A percentile compares a stretch with the other conserved stretches of the same genome.
Conservation (phyloP, 2,888 invertebrate species). For the Linnaemya vulpina region DNA sequence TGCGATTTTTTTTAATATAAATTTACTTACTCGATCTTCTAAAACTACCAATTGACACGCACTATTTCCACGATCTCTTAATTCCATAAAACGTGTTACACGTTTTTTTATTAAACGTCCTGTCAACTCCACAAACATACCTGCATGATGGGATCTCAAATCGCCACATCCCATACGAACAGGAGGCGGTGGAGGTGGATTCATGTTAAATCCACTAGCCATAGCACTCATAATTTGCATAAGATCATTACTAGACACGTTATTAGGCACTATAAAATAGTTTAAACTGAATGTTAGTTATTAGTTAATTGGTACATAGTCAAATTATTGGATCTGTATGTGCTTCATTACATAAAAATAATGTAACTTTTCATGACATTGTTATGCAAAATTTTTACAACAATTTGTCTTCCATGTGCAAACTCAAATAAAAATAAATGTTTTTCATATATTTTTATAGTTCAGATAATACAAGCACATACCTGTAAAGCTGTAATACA, state of each 20-base stretch:
- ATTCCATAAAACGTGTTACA: conserved; percentile 85
- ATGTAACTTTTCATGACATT: no score
- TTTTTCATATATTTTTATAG: no score
- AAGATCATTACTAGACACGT: conserved; percentile 75
- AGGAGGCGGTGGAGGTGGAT: conserved; percentile 82
- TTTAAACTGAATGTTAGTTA: no score
- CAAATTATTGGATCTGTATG: no score
- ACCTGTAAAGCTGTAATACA: no score
- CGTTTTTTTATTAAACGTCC: conserved; percentile 87
- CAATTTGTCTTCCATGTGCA: no score
- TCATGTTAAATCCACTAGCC: conserved; percentile 81
- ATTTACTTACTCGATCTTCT: conserved; percentile 78
- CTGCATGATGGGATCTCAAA: conserved; percentile 84
- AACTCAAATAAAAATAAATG: no score
- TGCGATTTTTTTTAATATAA: conserved; percentile 17
- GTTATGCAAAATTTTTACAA: no score
- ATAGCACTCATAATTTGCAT: conserved; percentile 80
- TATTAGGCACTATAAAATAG: conserved; percentile 54
- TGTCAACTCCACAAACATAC: conserved; percentile 85
- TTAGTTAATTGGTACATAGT: no score
- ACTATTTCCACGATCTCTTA: conserved; percentile 87
- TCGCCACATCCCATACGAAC: conserved; percentile 85
- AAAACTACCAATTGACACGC: conserved; percentile 85
- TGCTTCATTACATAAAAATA: no score
- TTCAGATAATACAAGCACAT: no score